Conservation (phyloP, 2,797 vertebrate species). For the Antennarius maculatus region DNA sequence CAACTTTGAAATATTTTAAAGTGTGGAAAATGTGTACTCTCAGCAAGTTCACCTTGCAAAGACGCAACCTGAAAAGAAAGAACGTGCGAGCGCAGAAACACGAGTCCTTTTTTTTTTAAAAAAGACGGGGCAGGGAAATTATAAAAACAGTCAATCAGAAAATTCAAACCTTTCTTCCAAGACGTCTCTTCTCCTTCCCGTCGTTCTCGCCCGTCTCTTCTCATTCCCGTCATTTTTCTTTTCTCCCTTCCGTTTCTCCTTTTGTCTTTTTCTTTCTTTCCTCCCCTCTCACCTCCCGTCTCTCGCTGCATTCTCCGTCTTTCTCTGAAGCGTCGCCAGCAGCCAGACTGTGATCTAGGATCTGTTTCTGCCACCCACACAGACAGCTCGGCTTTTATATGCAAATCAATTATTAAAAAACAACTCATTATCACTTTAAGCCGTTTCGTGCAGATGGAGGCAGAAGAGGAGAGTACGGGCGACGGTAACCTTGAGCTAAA, state of each 20-base stretch:
- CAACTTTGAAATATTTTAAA: too few relatives aligned
- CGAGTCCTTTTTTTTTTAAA: background rate
- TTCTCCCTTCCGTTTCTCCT: conserved; percentile 2
- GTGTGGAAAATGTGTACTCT: too few relatives aligned
- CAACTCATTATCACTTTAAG: conserved; percentile 79
- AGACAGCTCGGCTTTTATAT: conserved; percentile 72
- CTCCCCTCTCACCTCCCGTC: conserved; percentile 6
- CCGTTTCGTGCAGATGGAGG: conserved; percentile 60
- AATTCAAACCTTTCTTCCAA: conserved; percentile 16
- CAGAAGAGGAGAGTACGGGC: conserved; percentile 29
- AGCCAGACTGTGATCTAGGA: conserved; percentile 71
- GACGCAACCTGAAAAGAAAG: background rate
- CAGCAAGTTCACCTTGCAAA: too few relatives aligned
- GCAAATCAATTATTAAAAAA: conserved; percentile 81
- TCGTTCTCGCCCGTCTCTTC: conserved; percentile 3
- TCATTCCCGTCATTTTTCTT: conserved; percentile 2
- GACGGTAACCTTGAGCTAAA: conserved; percentile 35
- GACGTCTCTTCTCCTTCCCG: conserved; percentile 17
- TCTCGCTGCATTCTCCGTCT: conserved; percentile 29
- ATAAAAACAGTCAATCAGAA: too few relatives aligned
- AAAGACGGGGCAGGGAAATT: background rate
- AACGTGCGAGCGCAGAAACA: background rate
- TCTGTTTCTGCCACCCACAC: conserved; percentile 68
- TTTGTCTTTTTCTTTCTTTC: conserved; percentile 9
- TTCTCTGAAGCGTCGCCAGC: conserved; percentile 65